Percentiles rank a stretch among this genome's conserved stretches.
Conservation (phyloP, 1,140 invertebrate species). For the Anastrepha obliqua region DNA sequence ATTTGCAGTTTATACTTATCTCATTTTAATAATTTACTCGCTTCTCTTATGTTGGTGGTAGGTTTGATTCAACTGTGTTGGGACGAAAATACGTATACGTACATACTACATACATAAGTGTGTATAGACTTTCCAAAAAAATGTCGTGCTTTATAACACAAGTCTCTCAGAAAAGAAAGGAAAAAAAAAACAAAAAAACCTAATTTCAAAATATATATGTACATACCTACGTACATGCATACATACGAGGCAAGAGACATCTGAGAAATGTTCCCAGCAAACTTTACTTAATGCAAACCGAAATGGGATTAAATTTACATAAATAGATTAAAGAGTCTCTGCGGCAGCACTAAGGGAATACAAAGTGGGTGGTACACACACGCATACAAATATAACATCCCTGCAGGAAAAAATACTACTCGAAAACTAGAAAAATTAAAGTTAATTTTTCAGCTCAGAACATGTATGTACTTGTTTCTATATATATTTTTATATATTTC, state of each 20-base stretch:
- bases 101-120: not conserved
- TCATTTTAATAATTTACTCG: constrained; percentile 49
- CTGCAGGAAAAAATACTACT: too few relatives aligned
- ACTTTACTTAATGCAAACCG: not conserved
- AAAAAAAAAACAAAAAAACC: not conserved
- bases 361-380: not conserved
- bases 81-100: not conserved
- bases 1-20: constrained; percentile 50
- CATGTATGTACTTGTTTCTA: too few relatives aligned
- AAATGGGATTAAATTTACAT: constrained; percentile 49
- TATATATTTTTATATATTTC: too few relatives aligned
- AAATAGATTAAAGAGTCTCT: constrained; percentile 40
- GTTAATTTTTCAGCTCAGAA: too few relatives aligned
- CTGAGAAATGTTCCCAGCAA: constrained; percentile 24
- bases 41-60: not conserved
- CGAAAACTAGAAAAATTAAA: too few relatives aligned
- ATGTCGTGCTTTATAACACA: too few relatives aligned
- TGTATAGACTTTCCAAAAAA: too few relatives aligned
- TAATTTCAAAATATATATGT: too few relatives aligned
- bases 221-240: not conserved
- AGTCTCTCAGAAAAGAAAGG: not conserved
- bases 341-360: not conserved
- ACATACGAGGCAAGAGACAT: not conserved
- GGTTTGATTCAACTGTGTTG: constrained; percentile 19
- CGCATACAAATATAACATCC: too few relatives aligned